phyloP scores from a whole-genome alignment of 1,140 invertebrate species.

The Drosophila nigromelanica region DNA sequence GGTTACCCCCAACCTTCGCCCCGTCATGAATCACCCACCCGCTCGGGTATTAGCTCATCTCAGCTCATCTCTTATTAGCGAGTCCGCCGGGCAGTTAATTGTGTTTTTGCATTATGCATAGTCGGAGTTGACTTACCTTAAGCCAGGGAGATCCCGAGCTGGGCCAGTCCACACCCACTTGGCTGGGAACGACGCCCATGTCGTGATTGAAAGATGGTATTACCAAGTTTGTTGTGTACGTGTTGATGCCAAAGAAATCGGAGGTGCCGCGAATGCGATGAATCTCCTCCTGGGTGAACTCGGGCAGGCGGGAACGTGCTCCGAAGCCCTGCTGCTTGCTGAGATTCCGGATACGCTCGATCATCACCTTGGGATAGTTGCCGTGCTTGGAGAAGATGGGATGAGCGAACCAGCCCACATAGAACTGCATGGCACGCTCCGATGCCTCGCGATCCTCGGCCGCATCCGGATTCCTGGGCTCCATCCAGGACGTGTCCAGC shows the following conservation, averaged over 20 bases:
- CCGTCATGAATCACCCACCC: not conserved
- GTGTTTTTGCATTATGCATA: too few species aligned
- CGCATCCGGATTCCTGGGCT: slow-evolving; percentile 85
- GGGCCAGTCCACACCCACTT: slow-evolving; percentile 84
- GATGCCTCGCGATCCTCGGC: slow-evolving; percentile 85
- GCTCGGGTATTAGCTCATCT: slow-evolving; percentile 37
- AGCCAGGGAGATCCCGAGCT: slow-evolving; percentile 85
- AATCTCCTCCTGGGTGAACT: slow-evolving; percentile 87
- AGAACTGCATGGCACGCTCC: slow-evolving; percentile 85
- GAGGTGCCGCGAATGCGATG: slow-evolving; percentile 85
- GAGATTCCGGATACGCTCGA: slow-evolving; percentile 85
- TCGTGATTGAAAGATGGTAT: slow-evolving; percentile 85
- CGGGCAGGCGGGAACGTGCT: slow-evolving; percentile 85
- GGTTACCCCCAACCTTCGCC: slow-evolving; percentile 2
- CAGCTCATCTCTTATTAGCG: too few species aligned
- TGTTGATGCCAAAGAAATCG: slow-evolving; percentile 87
- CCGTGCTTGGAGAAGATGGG: slow-evolving; percentile 87
- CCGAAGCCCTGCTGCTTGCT: slow-evolving; percentile 86
- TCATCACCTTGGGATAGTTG: slow-evolving; percentile 87
- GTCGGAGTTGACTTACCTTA: slow-evolving; percentile 83
- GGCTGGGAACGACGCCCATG: slow-evolving; percentile 83
- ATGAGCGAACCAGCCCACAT: slow-evolving; percentile 86
- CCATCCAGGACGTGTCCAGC: slow-evolving; percentile 86
- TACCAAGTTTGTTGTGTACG: slow-evolving; percentile 85
- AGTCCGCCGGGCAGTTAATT: too few species aligned